phyloP scores from a whole-genome alignment of 2,113 vertebrate species.

The Brachyistius frenatus region DNA sequence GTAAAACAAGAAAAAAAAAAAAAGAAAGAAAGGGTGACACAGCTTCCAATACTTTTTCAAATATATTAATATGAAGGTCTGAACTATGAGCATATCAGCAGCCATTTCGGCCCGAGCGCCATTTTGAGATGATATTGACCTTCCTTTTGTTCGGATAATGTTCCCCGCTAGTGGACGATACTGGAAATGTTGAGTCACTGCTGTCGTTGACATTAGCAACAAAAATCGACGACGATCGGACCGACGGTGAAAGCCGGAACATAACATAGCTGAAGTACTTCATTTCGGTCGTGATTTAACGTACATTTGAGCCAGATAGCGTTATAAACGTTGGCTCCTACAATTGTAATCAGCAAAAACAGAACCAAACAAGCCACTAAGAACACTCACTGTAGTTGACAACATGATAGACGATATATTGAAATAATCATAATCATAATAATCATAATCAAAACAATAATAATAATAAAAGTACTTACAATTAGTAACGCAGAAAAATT shows the following conservation, averaged over 20 bases:
- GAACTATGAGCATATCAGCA: not conserved
- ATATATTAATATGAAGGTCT: no score
- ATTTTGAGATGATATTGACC: conserved; percentile 72
- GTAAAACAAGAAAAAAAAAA: no score
- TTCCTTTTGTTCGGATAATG: conserved; percentile 68
- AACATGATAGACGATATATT: no score
- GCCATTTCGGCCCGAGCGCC: conserved; percentile 58
- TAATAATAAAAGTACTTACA: conserved; percentile 7
- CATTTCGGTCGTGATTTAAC: not conserved
- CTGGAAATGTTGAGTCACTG: conserved; percentile 64
- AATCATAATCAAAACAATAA: not conserved
- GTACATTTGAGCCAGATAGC: not conserved
- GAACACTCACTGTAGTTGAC: no score
- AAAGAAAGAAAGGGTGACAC: no score
- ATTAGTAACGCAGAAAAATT: not conserved
- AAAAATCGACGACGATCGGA: not conserved
- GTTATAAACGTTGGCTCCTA: not conserved
- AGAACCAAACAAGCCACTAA: not conserved
- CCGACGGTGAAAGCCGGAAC: not conserved
- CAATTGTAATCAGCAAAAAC: not conserved
- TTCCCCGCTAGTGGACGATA: conserved; percentile 64
- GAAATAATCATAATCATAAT: not conserved
- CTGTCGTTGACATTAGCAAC: not conserved
- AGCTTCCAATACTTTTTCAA: no score
- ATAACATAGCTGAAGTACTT: not conserved